These are phyloP conservation scores for Ctenopoma kingsleyae DNA, from an alignment of 2,797 vertebrate species.

Conservation along the genomic window DNA sequence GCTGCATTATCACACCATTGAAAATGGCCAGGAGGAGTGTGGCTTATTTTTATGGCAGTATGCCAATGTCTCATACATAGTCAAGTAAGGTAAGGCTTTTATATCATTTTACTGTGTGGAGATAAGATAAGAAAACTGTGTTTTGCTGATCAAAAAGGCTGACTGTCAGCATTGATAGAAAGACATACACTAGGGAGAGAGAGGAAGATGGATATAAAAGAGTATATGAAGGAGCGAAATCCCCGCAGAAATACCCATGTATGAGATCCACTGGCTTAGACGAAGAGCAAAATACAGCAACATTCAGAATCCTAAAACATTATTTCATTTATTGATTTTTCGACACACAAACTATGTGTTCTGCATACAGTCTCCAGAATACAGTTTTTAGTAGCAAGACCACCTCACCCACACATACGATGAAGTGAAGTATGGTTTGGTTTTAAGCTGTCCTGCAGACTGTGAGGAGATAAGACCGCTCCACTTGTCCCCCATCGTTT, in stretches of 20 bases:
- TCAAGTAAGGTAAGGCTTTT: constrained; percentile 51
- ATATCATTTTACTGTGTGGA: constrained; percentile 47
- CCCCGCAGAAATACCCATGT: constrained; percentile 20
- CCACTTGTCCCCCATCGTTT: constrained; percentile 65
- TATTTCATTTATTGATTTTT: background rate
- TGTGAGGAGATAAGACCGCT: constrained; percentile 70
- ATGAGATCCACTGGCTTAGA: constrained; percentile 17
- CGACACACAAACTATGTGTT: constrained; percentile 1
- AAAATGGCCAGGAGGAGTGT: constrained; percentile 35
- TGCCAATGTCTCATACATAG: constrained; percentile 58
- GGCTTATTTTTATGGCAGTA: constrained; percentile 34
- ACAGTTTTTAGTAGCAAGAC: constrained; percentile 16
- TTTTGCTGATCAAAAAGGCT: constrained; percentile 54
- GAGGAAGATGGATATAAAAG: constrained; percentile 22
- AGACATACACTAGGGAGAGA: background rate
- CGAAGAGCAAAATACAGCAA: background rate
- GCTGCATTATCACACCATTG: constrained; percentile 18
- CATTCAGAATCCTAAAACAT: background rate
- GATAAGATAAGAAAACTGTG: constrained; percentile 60
- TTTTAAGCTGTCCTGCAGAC: constrained; percentile 66
- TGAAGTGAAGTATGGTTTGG: constrained; percentile 46
- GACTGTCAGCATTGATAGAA: constrained; percentile 46
- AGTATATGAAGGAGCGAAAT: constrained; percentile 25
- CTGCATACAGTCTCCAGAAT: background rate
- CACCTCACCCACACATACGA: constrained; percentile 8